Conservation (phyloP, 2,888 invertebrate genomes). For the Tiliacea aurago region DNA sequence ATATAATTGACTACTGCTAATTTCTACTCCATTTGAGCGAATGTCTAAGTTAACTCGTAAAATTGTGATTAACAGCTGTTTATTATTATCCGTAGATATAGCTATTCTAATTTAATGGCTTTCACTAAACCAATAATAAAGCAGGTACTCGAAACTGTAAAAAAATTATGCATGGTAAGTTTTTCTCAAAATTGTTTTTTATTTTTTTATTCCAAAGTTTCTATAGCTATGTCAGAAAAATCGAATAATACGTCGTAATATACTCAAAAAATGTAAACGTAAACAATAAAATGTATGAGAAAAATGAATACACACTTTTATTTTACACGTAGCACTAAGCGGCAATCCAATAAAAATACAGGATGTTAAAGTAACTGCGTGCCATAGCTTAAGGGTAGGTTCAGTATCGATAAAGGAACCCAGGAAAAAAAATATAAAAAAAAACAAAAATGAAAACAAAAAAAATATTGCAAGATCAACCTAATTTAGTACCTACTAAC, state of each 20-base stretch:
- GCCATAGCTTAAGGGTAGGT: too few relatives aligned
- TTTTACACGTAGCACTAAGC: not conserved
- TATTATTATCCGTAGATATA: not conserved
- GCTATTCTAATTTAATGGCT: not conserved
- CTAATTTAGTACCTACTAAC: too few relatives aligned
- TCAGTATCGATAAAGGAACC: too few relatives aligned
- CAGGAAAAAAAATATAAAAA: too few relatives aligned
- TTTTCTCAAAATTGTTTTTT: not conserved
- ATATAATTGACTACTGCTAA: not conserved
- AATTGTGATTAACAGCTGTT: conserved; percentile 3
- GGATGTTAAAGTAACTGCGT: too few relatives aligned
- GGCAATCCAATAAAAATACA: too few relatives aligned
- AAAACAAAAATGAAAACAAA: too few relatives aligned
- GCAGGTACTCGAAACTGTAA: not conserved
- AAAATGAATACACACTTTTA: not conserved
- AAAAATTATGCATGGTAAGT: not conserved
- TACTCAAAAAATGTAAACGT: conserved; percentile 8
- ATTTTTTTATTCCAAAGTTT: too few relatives aligned
- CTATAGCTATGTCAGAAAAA: conserved; percentile 13
- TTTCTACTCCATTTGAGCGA: not conserved
- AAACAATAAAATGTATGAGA: conserved; percentile 15
- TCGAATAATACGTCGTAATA: conserved; percentile 14
- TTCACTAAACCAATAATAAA: not conserved
- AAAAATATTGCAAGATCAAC: too few relatives aligned
- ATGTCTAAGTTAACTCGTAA: not conserved